These are phyloP conservation scores for Rhagonycha fulva DNA, from an alignment of 2,888 invertebrate species.

Conservation along the genomic window DNA sequence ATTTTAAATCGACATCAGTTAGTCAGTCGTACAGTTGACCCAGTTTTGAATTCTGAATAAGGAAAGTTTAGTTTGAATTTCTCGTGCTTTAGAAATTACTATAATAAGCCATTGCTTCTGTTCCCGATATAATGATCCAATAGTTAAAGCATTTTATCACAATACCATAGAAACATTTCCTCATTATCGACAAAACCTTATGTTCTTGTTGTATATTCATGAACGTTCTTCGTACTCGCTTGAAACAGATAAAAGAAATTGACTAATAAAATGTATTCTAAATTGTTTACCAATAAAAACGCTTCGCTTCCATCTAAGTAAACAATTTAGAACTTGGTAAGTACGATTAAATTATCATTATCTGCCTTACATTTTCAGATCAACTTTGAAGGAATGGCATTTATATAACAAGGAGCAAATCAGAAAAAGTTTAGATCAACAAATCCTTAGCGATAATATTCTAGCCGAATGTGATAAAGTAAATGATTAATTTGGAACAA, in stretches of 20 bases:
- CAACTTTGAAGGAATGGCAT: background rate
- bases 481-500: background rate
- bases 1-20: background rate
- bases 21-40: background rate
- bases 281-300: background rate
- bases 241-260: background rate
- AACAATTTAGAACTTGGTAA: background rate
- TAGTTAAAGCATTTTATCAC: background rate
- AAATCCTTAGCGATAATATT: conserved; percentile 66
- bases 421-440: background rate
- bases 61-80: background rate
- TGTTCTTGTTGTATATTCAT: background rate
- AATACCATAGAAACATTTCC: background rate
- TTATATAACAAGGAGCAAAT: background rate
- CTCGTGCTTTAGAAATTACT: background rate
- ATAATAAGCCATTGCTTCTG: background rate
- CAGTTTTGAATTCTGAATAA: background rate
- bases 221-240: background rate
- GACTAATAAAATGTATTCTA: background rate
- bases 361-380: background rate
- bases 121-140: background rate
- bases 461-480: conserved; percentile 63
- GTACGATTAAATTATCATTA: background rate
- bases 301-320: background rate
- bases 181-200: background rate